phyloP scores from a whole-genome alignment of 1,140 invertebrate species.

The Coptotermes formosanus region DNA sequence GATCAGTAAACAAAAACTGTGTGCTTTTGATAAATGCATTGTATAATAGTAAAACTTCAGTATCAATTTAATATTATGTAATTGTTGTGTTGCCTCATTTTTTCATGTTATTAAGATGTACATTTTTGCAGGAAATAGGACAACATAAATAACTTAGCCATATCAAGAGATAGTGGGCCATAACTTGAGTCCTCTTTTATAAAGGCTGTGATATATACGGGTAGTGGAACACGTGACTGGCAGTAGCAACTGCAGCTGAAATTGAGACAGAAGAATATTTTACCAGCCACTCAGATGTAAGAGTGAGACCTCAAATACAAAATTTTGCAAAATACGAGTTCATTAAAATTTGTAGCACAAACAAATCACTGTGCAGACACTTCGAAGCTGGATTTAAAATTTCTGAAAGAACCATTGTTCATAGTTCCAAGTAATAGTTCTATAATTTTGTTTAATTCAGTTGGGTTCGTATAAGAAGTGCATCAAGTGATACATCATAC shows the following conservation, averaged over 20 bases:
- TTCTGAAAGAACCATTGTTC: background rate
- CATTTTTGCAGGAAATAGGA: constrained; percentile 16
- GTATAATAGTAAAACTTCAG: no score
- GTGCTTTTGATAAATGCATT: no score
- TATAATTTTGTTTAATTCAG: background rate
- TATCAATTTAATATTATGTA: no score
- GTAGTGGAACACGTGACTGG: background rate
- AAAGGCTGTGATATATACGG: constrained; percentile 27
- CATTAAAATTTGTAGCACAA: background rate
- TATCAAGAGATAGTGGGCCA: constrained; percentile 27
- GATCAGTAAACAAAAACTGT: no score
- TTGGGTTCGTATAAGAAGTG: background rate
- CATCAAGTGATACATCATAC: background rate
- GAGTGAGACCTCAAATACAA: background rate
- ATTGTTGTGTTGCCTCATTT: background rate
- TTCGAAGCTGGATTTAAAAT: background rate
- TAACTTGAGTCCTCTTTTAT: constrained; percentile 18
- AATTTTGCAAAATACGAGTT: background rate
- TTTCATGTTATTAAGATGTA: background rate
- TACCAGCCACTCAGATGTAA: background rate
- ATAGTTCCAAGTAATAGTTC: constrained; percentile 2
- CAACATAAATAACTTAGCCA: constrained; percentile 20
- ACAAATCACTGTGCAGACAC: background rate
- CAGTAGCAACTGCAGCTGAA: background rate
- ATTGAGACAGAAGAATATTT: background rate